Base-by-base conservation (phyloP, 2,888 invertebrate genomes). In the Chrysolina oricalcia region DNA sequence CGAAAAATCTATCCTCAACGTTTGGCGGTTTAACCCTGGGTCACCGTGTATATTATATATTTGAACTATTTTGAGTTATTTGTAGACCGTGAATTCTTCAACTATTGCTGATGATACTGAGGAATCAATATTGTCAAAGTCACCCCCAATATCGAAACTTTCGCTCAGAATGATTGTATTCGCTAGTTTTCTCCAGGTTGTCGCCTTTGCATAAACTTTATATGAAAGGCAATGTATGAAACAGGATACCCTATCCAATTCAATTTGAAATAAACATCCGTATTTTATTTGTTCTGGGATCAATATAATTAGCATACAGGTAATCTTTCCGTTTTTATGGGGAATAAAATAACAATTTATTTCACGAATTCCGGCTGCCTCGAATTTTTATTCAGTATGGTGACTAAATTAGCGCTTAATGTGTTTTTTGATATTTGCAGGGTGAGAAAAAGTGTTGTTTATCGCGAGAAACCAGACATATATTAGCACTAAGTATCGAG, bases 271-370 rank as follows among this genome's bases (percentile, higher is more conserved):
- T 68, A 68, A 68, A 50, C 17, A 53, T 53, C 40, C 35, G n/a
- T 10, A 68, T n/a, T 68, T 68, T 68, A 68, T 68, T 68, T 53
- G 68, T 68, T 41, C 4, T 19, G 40, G 21, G 21, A 68, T 68
- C 68, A 19, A 53, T 68, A 53, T 19, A 40, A 68, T 68, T 68
- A 68, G 68, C 68, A 68, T 68, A 53, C 40, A 5, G 40, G 21
- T 40, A 53, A 68, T 68, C 53, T 68, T 68, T 53, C n/a, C 40
- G 68, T 68, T 68, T 68, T 68, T 68, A 68, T 68, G 35, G 68
- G 6, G 40, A 68, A 68, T 68, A 68, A 68, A 68, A 68, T 53
- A 40, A 53, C 40, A 40, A 68, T 68, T 68, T 68, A 68, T 56
- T 21, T 41, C 68, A 41, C 50, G 53, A 50, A 68, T 68, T 68